Base-by-base conservation (phyloP, 2,888 invertebrate genomes). In the Cephus pulcher region DNA sequence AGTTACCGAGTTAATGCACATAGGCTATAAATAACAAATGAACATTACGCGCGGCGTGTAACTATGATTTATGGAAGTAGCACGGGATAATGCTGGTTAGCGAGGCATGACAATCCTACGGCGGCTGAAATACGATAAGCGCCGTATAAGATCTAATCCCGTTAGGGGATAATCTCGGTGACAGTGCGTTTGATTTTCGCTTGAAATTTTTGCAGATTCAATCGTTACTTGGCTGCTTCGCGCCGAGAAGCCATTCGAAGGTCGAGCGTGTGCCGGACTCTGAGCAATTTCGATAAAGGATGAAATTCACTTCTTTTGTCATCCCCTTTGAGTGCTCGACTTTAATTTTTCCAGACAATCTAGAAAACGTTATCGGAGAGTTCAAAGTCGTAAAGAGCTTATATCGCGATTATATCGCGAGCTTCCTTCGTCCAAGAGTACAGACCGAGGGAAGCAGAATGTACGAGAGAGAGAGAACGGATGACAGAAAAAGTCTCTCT, bases 341-440 rank as follows among this genome's bases (percentile, higher is more conserved):
- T 86, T 84, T 81, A 84, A 87, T 86, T 87, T 87, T 84, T 83
- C 81, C 83, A 84, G 80, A 82, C 85, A 84, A 87, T 86, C 83
- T 83, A 79, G 78, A 79, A 81, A 79, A 82, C 79, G 75, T 40
- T 74, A 69, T 56, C 56, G 74, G 74, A 69, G 78, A 75, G 77
- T 78, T 78, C 40, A 75, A 77, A 71, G 76, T 73, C 40, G 76
- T 33, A 75, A 75, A 37, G 34, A 75, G 79, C 74, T 79, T 79
- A 56, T 56, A 56, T 56, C 23, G 23, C 23, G 56, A 56, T 56
- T 56, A 56, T 56, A 56, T 56, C 56, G 56, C 23, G 23, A 56
- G 56, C 23, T 56, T 56, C 15, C 15, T 40, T 40, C 23, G 15
- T 9, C 2, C 15, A 56, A 56, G 56, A 56, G 56, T 23, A 9